Base-by-base conservation (phyloP, 2,888 invertebrate genomes). In the Endomychus coccineus region DNA sequence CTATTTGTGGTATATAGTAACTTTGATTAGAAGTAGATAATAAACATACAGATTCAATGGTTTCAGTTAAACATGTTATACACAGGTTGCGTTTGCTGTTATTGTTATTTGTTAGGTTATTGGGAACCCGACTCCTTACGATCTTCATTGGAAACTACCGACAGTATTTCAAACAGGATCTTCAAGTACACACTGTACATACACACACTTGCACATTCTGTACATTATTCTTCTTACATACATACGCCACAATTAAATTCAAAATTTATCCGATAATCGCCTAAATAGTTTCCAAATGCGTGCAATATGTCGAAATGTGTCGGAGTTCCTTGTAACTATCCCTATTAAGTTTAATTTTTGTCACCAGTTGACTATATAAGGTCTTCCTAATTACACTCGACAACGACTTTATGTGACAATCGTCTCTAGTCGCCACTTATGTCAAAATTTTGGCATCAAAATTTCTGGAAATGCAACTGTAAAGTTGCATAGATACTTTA, bases 1-100 rank as follows among this genome's bases (percentile, higher is more conserved):
- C 63, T 67, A 66, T 66, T 67, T 66, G 67, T 67, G 67, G 67
- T 67, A 67, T 67, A 67, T 67, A 67, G 67, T 67, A 66, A 66
- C 61, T 65, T 65, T 65, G 62, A 66, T 64, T 67, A 67, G 67
- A 62, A 55, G 65, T 66, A 66, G 66, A 62, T 63, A 64, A 66
- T 63, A 64, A 61, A 64, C 62, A 64, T 65, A 64, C 62, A 64
- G 62, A 66, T 58, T 65, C 62, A 66, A 65, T 64, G 67, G 67
- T 66, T 66, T 67, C 61, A 66, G 65, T 66, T 66, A 62, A 44
- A 40, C 62, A 60, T 63, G 62, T 64, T 62, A 61, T 54, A 46
- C 56, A 59, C 62, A 58, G 59, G 56, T 65, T 64, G 57, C 54
- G 65, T 65, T 65, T 58, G 62, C 63, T 66, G 65, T 65, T 65